Percentiles rank a stretch among this genome's conserved stretches.
Conservation (phyloP, 2,797 vertebrate genomes). For the Pipistrellus nathusii region DNA sequence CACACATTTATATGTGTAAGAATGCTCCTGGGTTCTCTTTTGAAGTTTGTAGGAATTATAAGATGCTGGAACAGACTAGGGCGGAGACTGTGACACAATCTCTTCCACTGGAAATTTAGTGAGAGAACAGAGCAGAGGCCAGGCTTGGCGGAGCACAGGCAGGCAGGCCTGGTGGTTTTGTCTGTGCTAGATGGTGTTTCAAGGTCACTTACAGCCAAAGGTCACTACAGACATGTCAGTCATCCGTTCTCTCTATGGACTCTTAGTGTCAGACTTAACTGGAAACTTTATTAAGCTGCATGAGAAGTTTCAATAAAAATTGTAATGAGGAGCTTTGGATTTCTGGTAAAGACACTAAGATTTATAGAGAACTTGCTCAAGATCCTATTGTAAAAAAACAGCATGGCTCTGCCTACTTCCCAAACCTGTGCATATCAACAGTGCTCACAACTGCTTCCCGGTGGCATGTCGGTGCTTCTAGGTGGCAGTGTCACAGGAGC, state of each 20-base stretch:
- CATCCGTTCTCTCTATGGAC: conserved; percentile 24
- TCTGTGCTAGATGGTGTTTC: neutral
- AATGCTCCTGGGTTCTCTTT: neutral
- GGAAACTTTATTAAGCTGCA: conserved; percentile 34
- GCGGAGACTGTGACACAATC: neutral
- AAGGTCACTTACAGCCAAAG: neutral
- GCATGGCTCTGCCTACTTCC: neutral
- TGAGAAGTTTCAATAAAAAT: conserved; percentile 49
- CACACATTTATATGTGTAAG: neutral
- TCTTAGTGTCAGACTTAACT: neutral
- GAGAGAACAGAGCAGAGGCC: conserved; percentile 24
- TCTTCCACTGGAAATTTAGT: conserved; percentile 7
- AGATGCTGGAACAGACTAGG: neutral
- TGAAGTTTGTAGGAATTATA: neutral
- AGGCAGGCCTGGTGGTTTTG: neutral
- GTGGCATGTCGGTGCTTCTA: neutral
- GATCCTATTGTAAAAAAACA: neutral
- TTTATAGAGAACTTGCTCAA: neutral
- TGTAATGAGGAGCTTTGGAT: conserved; percentile 60
- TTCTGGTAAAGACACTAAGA: conserved; percentile 26
- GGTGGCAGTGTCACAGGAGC: neutral
- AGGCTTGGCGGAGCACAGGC: neutral
- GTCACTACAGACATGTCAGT: neutral
- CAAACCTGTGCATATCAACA: neutral
- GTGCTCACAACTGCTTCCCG: neutral